Evolutionary conservation across 2,113 vertebrate genomes (phyloP).

Genomic region (Mungos mungo): DNA sequence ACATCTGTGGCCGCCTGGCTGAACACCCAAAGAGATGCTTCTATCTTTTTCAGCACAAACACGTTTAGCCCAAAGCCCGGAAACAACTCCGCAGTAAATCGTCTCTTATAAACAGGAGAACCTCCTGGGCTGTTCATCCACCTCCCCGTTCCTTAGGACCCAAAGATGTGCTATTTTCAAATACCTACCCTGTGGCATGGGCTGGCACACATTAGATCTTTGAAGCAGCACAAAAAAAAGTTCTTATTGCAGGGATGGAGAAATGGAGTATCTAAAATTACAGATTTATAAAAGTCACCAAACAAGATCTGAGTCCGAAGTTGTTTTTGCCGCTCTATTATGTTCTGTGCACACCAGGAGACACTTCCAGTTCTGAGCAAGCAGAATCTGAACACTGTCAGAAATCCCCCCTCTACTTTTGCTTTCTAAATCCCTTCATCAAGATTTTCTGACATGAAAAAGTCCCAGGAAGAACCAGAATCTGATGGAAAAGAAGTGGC

Average conservation of each 20-base stretch:
- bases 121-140: neutral
- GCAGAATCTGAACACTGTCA: neutral
- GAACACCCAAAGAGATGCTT: neutral
- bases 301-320: neutral
- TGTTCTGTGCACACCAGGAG: neutral
- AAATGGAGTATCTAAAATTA: neutral
- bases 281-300: neutral
- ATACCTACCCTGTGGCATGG: neutral
- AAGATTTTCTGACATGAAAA: neutral
- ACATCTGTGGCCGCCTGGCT: constrained; percentile 12
- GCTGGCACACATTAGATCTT: neutral
- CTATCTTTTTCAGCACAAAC: constrained; percentile 5
- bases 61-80: neutral
- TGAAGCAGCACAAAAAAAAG: neutral
- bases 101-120: neutral
- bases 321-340: neutral
- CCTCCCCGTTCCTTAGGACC: neutral
- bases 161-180: neutral
- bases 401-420: neutral
- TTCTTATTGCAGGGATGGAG: neutral
- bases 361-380: neutral
- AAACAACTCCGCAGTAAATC: neutral
- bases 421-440: neutral
- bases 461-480: neutral
- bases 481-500: neutral